These are phyloP conservation scores for Macroramphosus scolopax DNA, from an alignment of 2,797 vertebrate species.

Conservation along the genomic window DNA sequence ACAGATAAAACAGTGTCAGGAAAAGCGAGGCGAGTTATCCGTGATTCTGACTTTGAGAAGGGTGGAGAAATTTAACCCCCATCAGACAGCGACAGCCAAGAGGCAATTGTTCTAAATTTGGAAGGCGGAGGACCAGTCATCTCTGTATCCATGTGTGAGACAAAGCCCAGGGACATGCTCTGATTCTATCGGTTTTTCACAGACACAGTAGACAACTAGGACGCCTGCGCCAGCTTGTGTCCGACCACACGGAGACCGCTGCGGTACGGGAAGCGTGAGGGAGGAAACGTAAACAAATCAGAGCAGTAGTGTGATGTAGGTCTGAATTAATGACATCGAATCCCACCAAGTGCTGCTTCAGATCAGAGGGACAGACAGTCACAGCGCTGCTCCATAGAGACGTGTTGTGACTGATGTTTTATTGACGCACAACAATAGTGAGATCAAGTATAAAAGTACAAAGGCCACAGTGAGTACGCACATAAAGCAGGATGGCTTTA, in stretches of 20 bases:
- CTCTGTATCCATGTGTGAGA: slow-evolving; percentile 32
- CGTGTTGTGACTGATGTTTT: too few relatives aligned
- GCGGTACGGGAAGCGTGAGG: slow-evolving; percentile 2
- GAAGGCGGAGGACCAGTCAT: slow-evolving; percentile 29
- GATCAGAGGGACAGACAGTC: too few relatives aligned
- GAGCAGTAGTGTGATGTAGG: background rate
- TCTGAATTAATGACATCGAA: background rate
- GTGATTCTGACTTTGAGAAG: slow-evolving; percentile 50
- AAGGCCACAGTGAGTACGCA: too few relatives aligned
- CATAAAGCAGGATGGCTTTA: too few relatives aligned
- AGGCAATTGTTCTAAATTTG: slow-evolving; percentile 59
- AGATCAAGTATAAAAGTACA: too few relatives aligned
- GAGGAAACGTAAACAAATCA: background rate
- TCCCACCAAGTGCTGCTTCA: too few relatives aligned
- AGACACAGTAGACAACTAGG: slow-evolving; percentile 17
- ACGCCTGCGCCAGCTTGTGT: slow-evolving; percentile 4
- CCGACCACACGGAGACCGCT: slow-evolving; percentile 15
- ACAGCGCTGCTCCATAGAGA: too few relatives aligned
- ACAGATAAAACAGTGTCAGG: slow-evolving; percentile 19
- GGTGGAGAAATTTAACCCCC: slow-evolving; percentile 57
- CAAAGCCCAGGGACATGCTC: slow-evolving; percentile 44
- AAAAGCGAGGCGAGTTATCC: slow-evolving; percentile 25
- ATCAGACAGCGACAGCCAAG: slow-evolving; percentile 38
- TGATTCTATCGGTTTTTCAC: slow-evolving; percentile 42
- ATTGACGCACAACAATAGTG: too few relatives aligned